Base-by-base conservation (phyloP, 2,797 vertebrate species). In the Bovichtus diacanthus region DNA sequence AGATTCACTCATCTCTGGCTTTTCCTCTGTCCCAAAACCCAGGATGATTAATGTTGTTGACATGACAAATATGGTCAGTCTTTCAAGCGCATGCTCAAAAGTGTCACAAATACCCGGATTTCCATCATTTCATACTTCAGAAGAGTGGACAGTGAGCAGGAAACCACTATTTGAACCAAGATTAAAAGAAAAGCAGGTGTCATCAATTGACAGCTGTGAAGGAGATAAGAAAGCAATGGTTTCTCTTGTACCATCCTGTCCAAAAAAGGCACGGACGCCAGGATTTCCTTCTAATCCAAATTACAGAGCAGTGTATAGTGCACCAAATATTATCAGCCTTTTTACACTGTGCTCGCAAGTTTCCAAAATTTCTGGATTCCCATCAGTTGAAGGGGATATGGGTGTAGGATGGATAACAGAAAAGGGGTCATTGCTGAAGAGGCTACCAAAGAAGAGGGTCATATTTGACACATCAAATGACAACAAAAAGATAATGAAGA, bases 361-460 rank as follows among this genome's bases (percentile, higher is more conserved):
- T 76, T 93, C 90, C 15, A 78, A 47, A 69, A 89, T 91, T 74
- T 80, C 85, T 27, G 92, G 92, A 65, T 85, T 90, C 21, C 53
- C 83, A 50, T 85, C 88, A 43, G 11, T 82, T 70, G 36, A 77
- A 55, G 50, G 9, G 6, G 2, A 76, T 75, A n/a, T 55, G 11
- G 78, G 25, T 67, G 12, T 39, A 29, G 56, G 1, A 21, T 91
- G 88, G 91, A 16, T 66, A 25, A 56, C 44, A 72, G 67, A 78
- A 67, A 78, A 51, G 6, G 43, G 3, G 3, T 46, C 74, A 41
- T 36, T 85, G 50, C 31, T 70, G 9, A 83, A 76, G 50, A 70
- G 34, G 25, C 54, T 68, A 23, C 58, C 70, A 49, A 68, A 61
- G 39, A 87, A 53, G 27, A 15, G 0, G 1, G 34, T 76, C 10